Evolutionary conservation across 2,113 vertebrate species (phyloP), one percentile per base, ranked within the genome.

Genomic region (Typhlomys cinereus): DNA sequence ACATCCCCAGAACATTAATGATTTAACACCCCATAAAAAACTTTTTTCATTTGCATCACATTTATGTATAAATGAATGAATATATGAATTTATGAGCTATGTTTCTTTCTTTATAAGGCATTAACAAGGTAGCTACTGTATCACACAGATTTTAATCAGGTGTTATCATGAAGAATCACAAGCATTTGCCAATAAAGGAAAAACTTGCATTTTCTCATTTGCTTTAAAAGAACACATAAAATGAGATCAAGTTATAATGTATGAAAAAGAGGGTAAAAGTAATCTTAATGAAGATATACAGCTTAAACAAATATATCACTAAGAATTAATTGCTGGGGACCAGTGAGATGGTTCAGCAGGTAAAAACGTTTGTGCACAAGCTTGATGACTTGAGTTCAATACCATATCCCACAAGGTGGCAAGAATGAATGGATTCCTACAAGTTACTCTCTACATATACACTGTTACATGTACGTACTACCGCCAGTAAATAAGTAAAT

Each of bases 21-120:
- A 89, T 87, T 89, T 80, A 89, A 70, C 52, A 91, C 70, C 91
- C 54, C 76, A 27, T 85, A 34, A 69, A 93, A 91, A 92, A 21
- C 44, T 34, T 85, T 75, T 93, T 34, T 57, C 83, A 88, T 78
- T 78, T 59, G 64, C 57, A 81, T 29, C 27, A 93, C 21, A 90
- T 82, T 88, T 85, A 88, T 29, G 54, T 66, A 57, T 41, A 93
- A 85, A 70, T 75, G 64, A 87, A 67, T 89, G 81, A n/a, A n/a
- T n/a, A n/a, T n/a, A n/a, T n/a, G n/a, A n/a, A n/a, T n/a, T n/a
- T n/a, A n/a, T n/a, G n/a, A n/a, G n/a, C n/a, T n/a, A n/a, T n/a
- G n/a, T n/a, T n/a, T n/a, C n/a, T n/a, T 75, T 80, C 18, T 88
- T 79, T 66, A 93, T 75, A 78, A 67, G 91, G 13, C 62, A 95